phyloP scores from a whole-genome alignment of 92 coral and sea anemone genomes.

The Zoanthus gigantus region DNA sequence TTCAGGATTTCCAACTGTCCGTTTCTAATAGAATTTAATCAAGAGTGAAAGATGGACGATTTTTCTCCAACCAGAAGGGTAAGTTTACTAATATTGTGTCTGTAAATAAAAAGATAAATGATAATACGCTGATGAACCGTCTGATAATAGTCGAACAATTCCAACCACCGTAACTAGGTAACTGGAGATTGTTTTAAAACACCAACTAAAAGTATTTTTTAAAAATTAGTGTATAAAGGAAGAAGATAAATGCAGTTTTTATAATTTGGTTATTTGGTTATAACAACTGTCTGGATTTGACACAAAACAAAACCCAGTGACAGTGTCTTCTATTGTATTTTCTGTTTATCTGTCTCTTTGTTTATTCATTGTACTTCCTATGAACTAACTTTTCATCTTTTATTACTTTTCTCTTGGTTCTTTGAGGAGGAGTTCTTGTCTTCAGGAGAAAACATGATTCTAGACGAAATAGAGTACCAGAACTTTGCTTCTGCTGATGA shows the following conservation, averaged over 20 bases:
- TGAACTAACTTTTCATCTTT: conserved; percentile 1
- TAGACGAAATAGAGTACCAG: conserved; percentile 9
- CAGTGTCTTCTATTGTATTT: too few species aligned
- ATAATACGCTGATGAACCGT: not conserved
- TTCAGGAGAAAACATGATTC: not conserved
- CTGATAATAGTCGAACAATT: not conserved
- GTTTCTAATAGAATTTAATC: not conserved
- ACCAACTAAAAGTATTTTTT: too few species aligned
- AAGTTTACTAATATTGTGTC: not conserved
- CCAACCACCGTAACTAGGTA: conserved; percentile 7
- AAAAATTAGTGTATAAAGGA: too few species aligned
- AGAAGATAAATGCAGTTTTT: too few species aligned
- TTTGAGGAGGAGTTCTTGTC: conserved; percentile 16
- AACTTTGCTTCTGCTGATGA: not conserved
- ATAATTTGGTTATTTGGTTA: too few species aligned
- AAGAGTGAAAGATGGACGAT: conserved; percentile 18
- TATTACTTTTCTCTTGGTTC: not conserved
- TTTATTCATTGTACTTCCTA: not conserved
- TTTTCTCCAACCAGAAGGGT: conserved; percentile 41
- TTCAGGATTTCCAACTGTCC: not conserved
- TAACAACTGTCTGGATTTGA: not conserved
- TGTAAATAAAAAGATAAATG: not conserved
- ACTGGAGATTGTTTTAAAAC: conserved; percentile 1
- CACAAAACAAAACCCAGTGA: too few species aligned
- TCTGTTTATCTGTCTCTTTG: too few species aligned